Base-by-base conservation (phyloP, 2,888 invertebrate species). In the Lithophane leautieri region DNA sequence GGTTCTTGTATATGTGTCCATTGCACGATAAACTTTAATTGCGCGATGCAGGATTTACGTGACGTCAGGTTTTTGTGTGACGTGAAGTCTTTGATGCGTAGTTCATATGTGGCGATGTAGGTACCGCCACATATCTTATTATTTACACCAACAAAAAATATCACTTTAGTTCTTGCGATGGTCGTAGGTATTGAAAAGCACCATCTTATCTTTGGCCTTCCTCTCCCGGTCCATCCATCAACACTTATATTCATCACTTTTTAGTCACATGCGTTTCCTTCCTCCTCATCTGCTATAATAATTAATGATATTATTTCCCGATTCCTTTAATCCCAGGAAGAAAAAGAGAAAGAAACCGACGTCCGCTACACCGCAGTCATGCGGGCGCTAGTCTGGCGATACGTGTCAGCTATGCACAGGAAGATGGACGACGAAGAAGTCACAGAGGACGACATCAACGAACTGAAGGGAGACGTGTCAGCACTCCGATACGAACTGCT, bases 391-490 rank as follows among this genome's bases (percentile, higher is more conserved):
- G 98, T 99, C 44, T 99, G 99, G 98, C 97, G 99, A 0, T 99
- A 99, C 94, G 98, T 99, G 14, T 98, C 98, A 14, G 97, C 98
- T 22, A 98, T 98, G 97, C 99, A 99, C 91, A 97, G 98, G 62
- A 98, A 98, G 91, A 97, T 97, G 90, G 98, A 99, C 86, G 98
- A 98, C 87, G 98, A 98, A 70, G 97, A 98, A 0, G 99, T 99
- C 0, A 99, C 99, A 0, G 99, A 99, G 93, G 99, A 99, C 88
- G 95, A 98, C 88, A 97, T 99, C 79, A 99, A 99, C 90, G 99
- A 99, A 94, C 97, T 99, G 50, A 99, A 99, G 93, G 98, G 98
- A 88, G 99, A 99, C 89, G 98, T 99, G 61, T 99, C 99, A 0
- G 97, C 99, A 0, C 98, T 99, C 97, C 97, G 99, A 85, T 99